Conservation (phyloP, 2,113 vertebrate species). For the Oryzias woworae region DNA sequence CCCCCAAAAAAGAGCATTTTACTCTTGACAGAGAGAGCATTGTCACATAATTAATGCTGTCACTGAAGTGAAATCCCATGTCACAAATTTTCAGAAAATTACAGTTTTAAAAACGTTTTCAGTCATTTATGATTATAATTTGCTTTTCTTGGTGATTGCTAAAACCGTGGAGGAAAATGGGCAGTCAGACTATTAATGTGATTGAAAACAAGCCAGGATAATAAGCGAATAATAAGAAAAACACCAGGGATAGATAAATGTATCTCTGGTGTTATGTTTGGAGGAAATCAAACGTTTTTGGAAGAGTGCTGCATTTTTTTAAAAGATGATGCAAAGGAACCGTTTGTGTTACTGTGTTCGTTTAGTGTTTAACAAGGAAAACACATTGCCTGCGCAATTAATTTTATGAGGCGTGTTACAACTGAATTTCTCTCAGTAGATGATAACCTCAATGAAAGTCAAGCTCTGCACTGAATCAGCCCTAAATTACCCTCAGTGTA, state of each 20-base stretch:
- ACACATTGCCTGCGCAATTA: not conserved
- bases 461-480: not conserved
- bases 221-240: too few species aligned
- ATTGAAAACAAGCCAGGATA: not conserved
- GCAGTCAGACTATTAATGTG: not conserved
- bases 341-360: conserved; percentile 1
- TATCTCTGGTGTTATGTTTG: too few species aligned
- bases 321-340: conserved; percentile 4
- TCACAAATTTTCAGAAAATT: not conserved
- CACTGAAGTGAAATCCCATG: conserved; percentile 10
- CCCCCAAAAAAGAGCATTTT: conserved; percentile 33
- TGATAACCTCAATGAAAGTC: not conserved
- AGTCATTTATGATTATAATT: not conserved
- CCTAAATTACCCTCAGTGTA: not conserved
- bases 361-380: not conserved
- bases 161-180: not conserved
- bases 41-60: conserved; percentile 28
- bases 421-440: not conserved
- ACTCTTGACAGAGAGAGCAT: conserved; percentile 11
- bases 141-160: not conserved
- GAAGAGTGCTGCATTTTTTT: not conserved
- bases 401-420: not conserved
- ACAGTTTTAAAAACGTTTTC: not conserved
- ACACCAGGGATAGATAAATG: too few species aligned
- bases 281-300: too few species aligned